Evolutionary conservation across 2,797 vertebrate genomes (phyloP).

Genomic region (Centropyge bicolor): DNA sequence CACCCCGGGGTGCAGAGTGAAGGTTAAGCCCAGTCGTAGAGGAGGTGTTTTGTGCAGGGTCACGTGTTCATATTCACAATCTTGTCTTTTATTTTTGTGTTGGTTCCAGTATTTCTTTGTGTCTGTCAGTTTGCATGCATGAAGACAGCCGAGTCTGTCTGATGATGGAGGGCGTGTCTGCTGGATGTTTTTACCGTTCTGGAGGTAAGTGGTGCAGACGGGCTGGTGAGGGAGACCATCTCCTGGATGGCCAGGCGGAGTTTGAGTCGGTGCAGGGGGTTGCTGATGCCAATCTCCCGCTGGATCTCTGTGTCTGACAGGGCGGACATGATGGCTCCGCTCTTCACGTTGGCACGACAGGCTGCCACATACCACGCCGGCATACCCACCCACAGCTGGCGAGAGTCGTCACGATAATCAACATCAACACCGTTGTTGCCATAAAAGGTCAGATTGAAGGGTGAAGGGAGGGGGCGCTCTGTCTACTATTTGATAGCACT

Average conservation of each 20-base stretch:
- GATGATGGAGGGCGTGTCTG: conserved; percentile 11
- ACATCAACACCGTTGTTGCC: conserved; percentile 43
- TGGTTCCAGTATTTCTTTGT: neutral
- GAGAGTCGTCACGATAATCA: conserved; percentile 65
- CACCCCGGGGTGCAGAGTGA: conserved; percentile 44
- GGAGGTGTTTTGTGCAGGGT: conserved; percentile 39
- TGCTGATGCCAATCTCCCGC: conserved; percentile 97
- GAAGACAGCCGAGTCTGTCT: neutral
- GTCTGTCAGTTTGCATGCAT: conserved; percentile 5
- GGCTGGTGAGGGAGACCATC: conserved; percentile 98
- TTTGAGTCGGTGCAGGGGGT: conserved; percentile 95
- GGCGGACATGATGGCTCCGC: conserved; percentile 97
- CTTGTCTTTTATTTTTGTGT: neutral
- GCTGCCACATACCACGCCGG: conserved; percentile 98
- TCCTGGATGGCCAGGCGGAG: conserved; percentile 96
- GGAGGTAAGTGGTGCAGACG: conserved; percentile 94
- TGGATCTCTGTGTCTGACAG: conserved; percentile 98
- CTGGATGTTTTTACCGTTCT: conserved; percentile 87
- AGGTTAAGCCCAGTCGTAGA: conserved; percentile 32
- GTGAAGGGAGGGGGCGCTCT: conserved; percentile 1
- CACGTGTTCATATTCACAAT: conserved; percentile 19
- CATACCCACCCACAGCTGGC: conserved; percentile 98
- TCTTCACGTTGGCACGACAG: conserved; percentile 97
- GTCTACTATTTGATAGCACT: conserved; percentile 6
- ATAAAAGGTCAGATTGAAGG: conserved; percentile 32